Evolutionary conservation across 2,888 invertebrate genomes (phyloP).

Genomic region (Eustalomyia histrio): DNA sequence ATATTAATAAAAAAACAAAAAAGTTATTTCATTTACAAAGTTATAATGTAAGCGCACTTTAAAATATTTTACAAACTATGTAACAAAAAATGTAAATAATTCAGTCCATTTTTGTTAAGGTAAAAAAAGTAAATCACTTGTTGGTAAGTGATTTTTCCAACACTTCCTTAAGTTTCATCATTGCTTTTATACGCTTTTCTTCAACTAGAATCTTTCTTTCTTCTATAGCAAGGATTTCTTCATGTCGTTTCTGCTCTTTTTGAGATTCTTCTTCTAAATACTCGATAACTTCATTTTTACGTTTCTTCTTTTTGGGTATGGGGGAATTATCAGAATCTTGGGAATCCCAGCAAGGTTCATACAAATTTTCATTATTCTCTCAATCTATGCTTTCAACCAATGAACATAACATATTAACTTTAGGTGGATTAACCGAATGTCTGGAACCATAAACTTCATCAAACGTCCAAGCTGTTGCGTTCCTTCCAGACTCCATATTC

Average conservation of each 20-base stretch:
- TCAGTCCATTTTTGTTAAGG: background rate
- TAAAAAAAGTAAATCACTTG: background rate
- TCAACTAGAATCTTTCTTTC: constrained; percentile 26
- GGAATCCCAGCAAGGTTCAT: background rate
- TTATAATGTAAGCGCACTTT: too few relatives aligned
- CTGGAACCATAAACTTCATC: constrained; percentile 44
- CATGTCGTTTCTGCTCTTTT: constrained; percentile 30
- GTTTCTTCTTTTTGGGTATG: background rate
- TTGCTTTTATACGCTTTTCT: constrained; percentile 14
- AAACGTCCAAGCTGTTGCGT: constrained; percentile 33
- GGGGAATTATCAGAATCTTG: constrained; percentile 3
- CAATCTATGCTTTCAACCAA: constrained; percentile 22
- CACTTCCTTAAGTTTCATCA: constrained; percentile 24
- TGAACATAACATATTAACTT: constrained; percentile 23
- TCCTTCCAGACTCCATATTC: constrained; percentile 47
- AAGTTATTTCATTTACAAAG: background rate
- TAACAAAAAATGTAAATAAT: background rate
- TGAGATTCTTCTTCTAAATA: constrained; percentile 7
- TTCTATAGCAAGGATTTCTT: constrained; percentile 27
- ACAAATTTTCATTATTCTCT: background rate
- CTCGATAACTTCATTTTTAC: constrained; percentile 1
- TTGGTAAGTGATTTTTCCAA: constrained; percentile 7
- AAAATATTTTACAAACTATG: background rate
- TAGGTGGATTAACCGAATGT: constrained; percentile 35
- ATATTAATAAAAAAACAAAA: background rate